phyloP scores from a whole-genome alignment of 1,140 invertebrate genomes.

The Contarinia nasturtii region DNA sequence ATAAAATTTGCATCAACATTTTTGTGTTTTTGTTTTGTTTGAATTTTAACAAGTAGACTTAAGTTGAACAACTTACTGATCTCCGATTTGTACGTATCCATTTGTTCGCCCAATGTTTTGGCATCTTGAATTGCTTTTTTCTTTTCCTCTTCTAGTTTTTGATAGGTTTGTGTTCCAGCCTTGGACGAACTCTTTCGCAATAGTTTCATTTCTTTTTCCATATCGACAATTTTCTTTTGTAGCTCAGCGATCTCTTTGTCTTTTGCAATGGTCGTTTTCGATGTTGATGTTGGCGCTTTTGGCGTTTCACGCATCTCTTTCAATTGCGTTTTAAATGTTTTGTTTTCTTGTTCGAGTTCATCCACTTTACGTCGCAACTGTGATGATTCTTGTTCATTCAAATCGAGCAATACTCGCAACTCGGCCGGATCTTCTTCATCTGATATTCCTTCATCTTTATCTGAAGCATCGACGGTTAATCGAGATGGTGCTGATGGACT shows the following conservation, averaged over 20 bases:
- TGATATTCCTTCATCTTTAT: slow-evolving; percentile 52
- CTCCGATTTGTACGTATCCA: slow-evolving; percentile 14
- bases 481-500: slow-evolving; percentile 41
- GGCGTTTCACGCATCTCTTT: slow-evolving; percentile 49
- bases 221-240: slow-evolving; percentile 59
- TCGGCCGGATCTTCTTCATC: slow-evolving; percentile 60
- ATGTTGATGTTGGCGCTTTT: slow-evolving; percentile 8
- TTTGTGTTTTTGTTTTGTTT: too few species aligned
- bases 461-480: slow-evolving; percentile 39
- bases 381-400: slow-evolving; percentile 74
- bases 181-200: slow-evolving; percentile 15
- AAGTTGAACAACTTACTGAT: slow-evolving; percentile 11
- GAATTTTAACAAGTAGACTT: too few species aligned
- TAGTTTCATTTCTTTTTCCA: slow-evolving; percentile 60
- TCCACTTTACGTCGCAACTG: slow-evolving; percentile 65
- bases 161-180: too few species aligned
- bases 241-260: slow-evolving; percentile 54
- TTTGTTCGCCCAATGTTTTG: slow-evolving; percentile 11
- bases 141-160: too few species aligned
- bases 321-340: slow-evolving; percentile 50
- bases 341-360: slow-evolving; percentile 64
- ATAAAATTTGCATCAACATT: background rate
- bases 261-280: slow-evolving; percentile 23
- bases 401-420: slow-evolving; percentile 57
- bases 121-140: too few species aligned